Evolutionary conservation across 2,797 vertebrate genomes (phyloP).

Genomic region (Neosilurus mollespiculum): DNA sequence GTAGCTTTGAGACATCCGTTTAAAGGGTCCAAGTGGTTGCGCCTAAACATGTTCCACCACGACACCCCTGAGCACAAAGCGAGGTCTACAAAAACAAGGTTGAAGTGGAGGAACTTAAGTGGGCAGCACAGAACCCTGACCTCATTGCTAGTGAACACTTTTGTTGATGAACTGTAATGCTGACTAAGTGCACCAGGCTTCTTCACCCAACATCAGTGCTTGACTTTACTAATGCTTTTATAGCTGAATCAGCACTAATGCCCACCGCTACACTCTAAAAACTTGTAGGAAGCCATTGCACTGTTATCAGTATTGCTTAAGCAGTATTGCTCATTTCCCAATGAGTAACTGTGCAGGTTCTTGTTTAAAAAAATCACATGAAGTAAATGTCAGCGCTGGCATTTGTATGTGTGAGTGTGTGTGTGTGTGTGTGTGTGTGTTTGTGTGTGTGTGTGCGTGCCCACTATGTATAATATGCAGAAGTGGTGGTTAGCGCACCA

Average conservation of each 20-base stretch:
- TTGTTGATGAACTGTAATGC: neutral
- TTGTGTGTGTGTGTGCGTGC: too few relatives aligned
- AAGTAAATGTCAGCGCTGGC: neutral
- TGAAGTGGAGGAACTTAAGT: neutral
- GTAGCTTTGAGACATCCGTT: neutral
- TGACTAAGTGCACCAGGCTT: neutral
- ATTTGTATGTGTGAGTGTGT: neutral
- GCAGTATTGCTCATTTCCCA: neutral
- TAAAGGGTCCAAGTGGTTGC: neutral
- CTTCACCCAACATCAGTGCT: neutral
- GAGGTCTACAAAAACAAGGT: neutral
- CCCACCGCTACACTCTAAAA: neutral
- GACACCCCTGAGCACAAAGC: neutral
- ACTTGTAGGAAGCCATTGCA: neutral
- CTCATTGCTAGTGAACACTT: neutral
- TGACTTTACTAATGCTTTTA: neutral
- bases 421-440: neutral
- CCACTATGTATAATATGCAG: neutral
- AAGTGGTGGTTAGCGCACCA: neutral
- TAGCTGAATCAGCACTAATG: neutral
- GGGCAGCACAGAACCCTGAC: neutral
- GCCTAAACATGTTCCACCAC: neutral
- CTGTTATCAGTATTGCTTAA: neutral
- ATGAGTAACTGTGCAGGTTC: neutral
- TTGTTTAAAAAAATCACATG: constrained; percentile 18